A percentile compares a stretch with the other conserved stretches of the same genome.
Evolutionary conservation across 2,888 invertebrate genomes (phyloP).

Genomic region (Nemoura dubitans): DNA sequence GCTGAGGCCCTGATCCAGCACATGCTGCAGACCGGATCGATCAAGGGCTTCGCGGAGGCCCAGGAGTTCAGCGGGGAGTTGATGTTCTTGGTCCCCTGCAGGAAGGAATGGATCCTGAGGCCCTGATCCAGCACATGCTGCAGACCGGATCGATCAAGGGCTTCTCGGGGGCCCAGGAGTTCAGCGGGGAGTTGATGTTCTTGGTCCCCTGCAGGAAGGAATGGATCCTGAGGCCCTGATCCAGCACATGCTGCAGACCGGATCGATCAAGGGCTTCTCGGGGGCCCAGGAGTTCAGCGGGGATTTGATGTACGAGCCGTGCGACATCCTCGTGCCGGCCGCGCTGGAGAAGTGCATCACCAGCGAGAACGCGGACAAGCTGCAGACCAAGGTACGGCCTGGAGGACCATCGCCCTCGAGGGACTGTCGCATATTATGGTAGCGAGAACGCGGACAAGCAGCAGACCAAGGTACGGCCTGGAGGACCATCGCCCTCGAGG

Average conservation of each 20-base stretch:
- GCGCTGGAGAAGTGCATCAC: conserved; percentile 81
- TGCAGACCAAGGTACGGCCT: conserved; percentile 81
- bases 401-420: no score
- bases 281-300: conserved; percentile 67
- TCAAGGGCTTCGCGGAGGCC: conserved; percentile 72
- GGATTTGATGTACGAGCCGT: conserved; percentile 73
- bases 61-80: conserved; percentile 65
- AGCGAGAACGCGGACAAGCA: no score
- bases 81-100: no score
- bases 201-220: conserved; percentile 67
- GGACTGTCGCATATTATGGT: conserved; percentile 38
- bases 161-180: conserved; percentile 69
- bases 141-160: conserved; percentile 65
- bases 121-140: conserved; percentile 56
- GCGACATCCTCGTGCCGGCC: conserved; percentile 84
- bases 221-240: conserved; percentile 69
- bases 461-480: no score
- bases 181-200: conserved; percentile 68
- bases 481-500: no score
- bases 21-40: conserved; percentile 55
- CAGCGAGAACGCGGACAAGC: conserved; percentile 71
- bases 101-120: conserved; percentile 74
- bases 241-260: conserved; percentile 52
- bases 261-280: conserved; percentile 70
- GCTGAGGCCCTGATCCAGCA: conserved; percentile 62